phyloP scores from a whole-genome alignment of 2,113 vertebrate species.

The Propithecus coquereli region DNA sequence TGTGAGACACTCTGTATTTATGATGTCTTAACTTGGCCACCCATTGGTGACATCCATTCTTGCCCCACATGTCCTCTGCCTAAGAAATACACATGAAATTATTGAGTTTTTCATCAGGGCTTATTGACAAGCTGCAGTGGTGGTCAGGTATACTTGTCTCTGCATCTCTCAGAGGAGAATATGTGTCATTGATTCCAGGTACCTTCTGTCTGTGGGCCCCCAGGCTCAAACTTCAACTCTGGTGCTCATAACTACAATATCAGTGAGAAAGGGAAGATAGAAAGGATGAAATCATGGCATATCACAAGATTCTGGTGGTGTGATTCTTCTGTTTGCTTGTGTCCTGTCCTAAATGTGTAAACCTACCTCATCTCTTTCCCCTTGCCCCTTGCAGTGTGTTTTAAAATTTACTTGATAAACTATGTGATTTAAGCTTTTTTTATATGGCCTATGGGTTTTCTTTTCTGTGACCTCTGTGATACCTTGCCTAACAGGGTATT shows the following conservation, averaged over 20 bases:
- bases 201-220: not conserved
- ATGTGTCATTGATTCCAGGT: not conserved
- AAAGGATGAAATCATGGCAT: not conserved
- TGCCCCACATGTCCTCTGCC: not conserved
- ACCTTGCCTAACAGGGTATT: not conserved
- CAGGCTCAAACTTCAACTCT: not conserved
- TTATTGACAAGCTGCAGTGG: not conserved
- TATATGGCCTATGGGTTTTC: not conserved
- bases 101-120: not conserved
- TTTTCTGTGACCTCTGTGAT: not conserved
- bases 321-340: not conserved
- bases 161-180: not conserved
- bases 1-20: not conserved
- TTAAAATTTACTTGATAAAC: not conserved
- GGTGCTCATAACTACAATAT: not conserved
- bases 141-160: not conserved
- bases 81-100: not conserved
- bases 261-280: not conserved
- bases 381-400: not conserved
- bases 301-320: not conserved
- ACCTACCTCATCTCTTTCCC: not conserved
- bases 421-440: not conserved
- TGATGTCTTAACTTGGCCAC: not conserved
- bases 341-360: not conserved
- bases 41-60: not conserved